Evolutionary conservation across 2,888 invertebrate genomes (phyloP), one percentile per base, ranked within the genome.

Genomic region (Dromius quadrimaculatus): DNA sequence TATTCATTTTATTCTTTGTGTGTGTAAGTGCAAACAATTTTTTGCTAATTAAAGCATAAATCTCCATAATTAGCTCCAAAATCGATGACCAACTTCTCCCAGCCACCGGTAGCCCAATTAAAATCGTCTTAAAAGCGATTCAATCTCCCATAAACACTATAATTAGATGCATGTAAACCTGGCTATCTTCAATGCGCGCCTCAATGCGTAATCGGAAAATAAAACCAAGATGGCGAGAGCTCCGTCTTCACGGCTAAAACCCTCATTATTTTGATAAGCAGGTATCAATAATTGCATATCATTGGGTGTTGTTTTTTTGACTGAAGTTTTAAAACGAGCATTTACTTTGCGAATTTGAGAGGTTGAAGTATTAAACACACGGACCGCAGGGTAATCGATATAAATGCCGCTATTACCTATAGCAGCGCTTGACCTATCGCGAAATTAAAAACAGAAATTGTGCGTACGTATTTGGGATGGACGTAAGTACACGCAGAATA

Each of bases 81-180:
- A 41, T 9, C 15, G 41, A 41, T 41, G 15, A 2, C 1, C 13
- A 41, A 15, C 15, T 15, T 41, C 41, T 11, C 5, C 41, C 41
- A 41, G 45, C 19, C 13, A 17, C 20, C 5, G 9, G 4, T n/a
- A 9, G 50, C 13, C 36, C 66, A 72, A 72, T 72, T 73, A 59
- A 71, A 64, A 32, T 20, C 61, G 43, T 54, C 69, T 34, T 68
- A 71, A 72, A 63, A 45, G 20, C 69, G 73, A 73, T 73, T 71
- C 34, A 57, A 73, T 73, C 73, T 47, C 54, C 71, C 57, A 73
- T 73, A 73, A 59, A 28, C 4, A 17, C 36, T 38, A 43, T 66
- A 66, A 66, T 66, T 66, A 66, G 66, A 66, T 66, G 66, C 66
- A 28, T 28, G 36, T 36, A 66, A 45, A 50, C 62, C 43, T 15